Percentiles rank a stretch among this genome's conserved stretches.
Evolutionary conservation across 2,888 invertebrate species (phyloP).

Genomic region (Junonia oenone): DNA sequence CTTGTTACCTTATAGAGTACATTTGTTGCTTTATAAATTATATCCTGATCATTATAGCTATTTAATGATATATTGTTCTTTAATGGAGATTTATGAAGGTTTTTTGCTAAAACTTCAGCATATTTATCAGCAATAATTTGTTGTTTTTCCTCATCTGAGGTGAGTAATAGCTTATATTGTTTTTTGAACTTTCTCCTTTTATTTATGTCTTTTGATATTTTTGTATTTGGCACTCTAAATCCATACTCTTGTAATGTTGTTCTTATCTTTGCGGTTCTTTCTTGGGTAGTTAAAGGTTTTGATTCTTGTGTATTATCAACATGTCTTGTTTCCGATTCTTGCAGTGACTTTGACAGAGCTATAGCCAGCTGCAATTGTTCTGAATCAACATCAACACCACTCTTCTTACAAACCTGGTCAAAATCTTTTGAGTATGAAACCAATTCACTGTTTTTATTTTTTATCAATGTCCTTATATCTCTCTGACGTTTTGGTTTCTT

Average conservation of each 20-base stretch:
- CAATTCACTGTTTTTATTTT: constrained; percentile 55
- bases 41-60: constrained; percentile 23
- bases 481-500: constrained; percentile 56
- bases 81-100: constrained; percentile 8
- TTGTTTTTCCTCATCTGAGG: constrained; percentile 46
- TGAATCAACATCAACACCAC: constrained; percentile 77
- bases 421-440: constrained; percentile 59
- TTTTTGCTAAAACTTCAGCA: constrained; percentile 49
- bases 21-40: constrained; percentile 50
- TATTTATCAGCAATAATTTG: constrained; percentile 56
- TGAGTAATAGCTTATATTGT: constrained; percentile 49
- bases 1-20: constrained; percentile 46
- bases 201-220: constrained; percentile 34
- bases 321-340: constrained; percentile 30
- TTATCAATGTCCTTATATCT: constrained; percentile 59
- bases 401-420: constrained; percentile 60
- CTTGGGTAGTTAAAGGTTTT: constrained; percentile 40
- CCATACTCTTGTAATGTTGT: constrained; percentile 82
- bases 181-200: constrained; percentile 45
- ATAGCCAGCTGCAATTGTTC: constrained; percentile 84
- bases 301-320: constrained; percentile 24
- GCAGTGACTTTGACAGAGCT: constrained; percentile 81
- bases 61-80: background rate
- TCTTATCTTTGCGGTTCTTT: constrained; percentile 58
- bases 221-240: constrained; percentile 67